phyloP scores from a whole-genome alignment of 1,140 invertebrate species.

The Dendroctonus ponderosae region DNA sequence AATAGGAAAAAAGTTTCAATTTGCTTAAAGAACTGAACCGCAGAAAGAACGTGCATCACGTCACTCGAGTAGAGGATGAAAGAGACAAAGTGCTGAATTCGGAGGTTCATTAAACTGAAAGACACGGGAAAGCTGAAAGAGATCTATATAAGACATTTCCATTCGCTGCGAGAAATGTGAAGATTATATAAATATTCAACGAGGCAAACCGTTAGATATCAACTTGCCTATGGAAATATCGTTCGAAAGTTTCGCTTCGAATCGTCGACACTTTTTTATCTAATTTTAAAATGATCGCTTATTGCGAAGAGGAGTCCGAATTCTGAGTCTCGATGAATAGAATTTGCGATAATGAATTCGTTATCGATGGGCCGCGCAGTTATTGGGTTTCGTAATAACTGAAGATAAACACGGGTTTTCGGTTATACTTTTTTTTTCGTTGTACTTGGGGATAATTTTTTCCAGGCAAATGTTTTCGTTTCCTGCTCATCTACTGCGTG shows the following conservation, averaged over 20 bases:
- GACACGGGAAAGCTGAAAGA: conserved; percentile 22
- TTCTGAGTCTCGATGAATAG: background rate
- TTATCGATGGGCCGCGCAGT: background rate
- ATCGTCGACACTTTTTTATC: conserved; percentile 14
- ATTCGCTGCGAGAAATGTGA: conserved; percentile 27
- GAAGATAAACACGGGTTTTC: too few species aligned
- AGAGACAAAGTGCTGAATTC: conserved; percentile 21
- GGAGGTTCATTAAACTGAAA: conserved; percentile 27
- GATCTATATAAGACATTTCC: conserved; percentile 30
- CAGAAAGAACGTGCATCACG: too few species aligned
- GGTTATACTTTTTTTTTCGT: too few species aligned
- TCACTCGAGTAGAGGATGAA: background rate
- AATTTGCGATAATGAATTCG: conserved; percentile 15
- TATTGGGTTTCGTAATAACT: background rate
- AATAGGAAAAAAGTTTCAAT: too few species aligned
- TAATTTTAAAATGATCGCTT: conserved; percentile 16
- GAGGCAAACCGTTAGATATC: conserved; percentile 28
- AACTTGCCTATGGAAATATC: conserved; percentile 30
- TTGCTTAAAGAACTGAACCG: too few species aligned
- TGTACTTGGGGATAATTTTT: too few species aligned
- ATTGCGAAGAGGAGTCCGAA: background rate
- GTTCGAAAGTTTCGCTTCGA: conserved; percentile 5
- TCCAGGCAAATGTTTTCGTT: too few species aligned
- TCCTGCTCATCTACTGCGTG: too few species aligned
- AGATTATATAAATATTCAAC: conserved; percentile 33